phyloP scores from a whole-genome alignment of 2,888 invertebrate species.

The Drosophila pegasa region DNA sequence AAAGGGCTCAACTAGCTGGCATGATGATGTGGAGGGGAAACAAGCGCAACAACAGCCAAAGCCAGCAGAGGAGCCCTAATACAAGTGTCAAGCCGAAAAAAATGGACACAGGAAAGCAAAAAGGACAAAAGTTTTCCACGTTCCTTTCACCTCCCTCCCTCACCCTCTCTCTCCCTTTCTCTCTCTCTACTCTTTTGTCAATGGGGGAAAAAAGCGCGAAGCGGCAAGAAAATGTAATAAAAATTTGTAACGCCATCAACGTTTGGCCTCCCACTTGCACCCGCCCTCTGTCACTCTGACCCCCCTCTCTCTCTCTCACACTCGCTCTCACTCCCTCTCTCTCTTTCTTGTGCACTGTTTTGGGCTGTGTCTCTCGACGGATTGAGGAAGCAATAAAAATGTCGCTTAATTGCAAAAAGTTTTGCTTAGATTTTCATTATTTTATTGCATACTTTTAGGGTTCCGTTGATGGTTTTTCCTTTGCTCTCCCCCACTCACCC shows the following conservation, averaged over 20 bases:
- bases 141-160: constrained; percentile 5
- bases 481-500: background rate
- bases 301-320: constrained; percentile 2
- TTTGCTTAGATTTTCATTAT: constrained; percentile 77
- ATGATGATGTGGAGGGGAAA: constrained; percentile 25
- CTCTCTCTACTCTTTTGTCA: constrained; percentile 54
- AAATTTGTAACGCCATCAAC: constrained; percentile 70
- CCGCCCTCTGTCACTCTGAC: background rate
- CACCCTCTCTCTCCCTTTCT: background rate
- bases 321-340: background rate
- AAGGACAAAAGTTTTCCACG: constrained; percentile 46
- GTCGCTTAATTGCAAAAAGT: constrained; percentile 79
- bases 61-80: constrained; percentile 24
- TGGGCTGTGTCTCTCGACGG: constrained; percentile 21
- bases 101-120: constrained; percentile 18
- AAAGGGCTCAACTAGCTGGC: constrained; percentile 67
- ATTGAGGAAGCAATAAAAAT: constrained; percentile 75
- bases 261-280: constrained; percentile 22
- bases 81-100: constrained; percentile 60
- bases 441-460: constrained; percentile 69
- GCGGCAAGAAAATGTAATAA: constrained; percentile 73
- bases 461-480: constrained; percentile 25
- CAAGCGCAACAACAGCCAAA: constrained; percentile 28
- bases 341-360: constrained; percentile 2
- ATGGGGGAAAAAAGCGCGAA: constrained; percentile 60